These are phyloP conservation scores for Solen grandis DNA, from an alignment of 1,140 invertebrate genomes.

Conservation along the genomic window DNA sequence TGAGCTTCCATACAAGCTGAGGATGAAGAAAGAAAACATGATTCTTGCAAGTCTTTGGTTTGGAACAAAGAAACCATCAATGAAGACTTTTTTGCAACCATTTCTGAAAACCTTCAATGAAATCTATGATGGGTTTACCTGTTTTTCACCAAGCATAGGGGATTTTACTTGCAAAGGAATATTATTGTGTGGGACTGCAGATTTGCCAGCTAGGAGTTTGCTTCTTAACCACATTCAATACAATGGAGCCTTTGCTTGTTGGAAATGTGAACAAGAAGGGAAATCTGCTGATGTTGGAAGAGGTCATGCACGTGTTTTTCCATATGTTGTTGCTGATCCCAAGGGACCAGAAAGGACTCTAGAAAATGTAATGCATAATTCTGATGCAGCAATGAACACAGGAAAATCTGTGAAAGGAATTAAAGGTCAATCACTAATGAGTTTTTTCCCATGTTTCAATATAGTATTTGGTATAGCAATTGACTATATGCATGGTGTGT, in stretches of 20 bases:
- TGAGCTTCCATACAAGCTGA: constrained; percentile 37
- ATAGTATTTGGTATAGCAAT: constrained; percentile 23
- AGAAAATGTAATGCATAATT: no score
- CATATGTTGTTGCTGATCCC: constrained; percentile 24
- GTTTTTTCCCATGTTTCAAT: no score
- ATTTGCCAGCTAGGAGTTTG: no score
- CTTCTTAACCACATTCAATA: constrained; percentile 33
- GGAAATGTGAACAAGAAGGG: no score
- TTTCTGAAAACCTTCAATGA: constrained; percentile 10
- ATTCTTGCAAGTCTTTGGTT: constrained; percentile 21
- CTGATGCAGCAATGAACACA: no score
- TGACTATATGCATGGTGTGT: constrained; percentile 39
- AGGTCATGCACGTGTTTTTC: constrained; percentile 36
- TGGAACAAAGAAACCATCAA: constrained; percentile 53
- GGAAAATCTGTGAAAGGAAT: constrained; percentile 38
- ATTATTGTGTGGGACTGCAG: no score
- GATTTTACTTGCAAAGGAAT: constrained; percentile 45
- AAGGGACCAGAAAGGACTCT: no score
- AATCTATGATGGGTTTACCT: constrained; percentile 21
- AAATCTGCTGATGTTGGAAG: no score
- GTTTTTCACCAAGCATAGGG: neutral
- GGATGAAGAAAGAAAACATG: constrained; percentile 49
- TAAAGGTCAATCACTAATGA: constrained; percentile 25
- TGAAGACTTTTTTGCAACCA: constrained; percentile 23
- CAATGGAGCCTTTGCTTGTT: constrained; percentile 43